A percentile compares a stretch with the other conserved stretches of the same genome.
Evolutionary conservation across 1,140 invertebrate species (phyloP).

Genomic region (Magallana ariakensis): DNA sequence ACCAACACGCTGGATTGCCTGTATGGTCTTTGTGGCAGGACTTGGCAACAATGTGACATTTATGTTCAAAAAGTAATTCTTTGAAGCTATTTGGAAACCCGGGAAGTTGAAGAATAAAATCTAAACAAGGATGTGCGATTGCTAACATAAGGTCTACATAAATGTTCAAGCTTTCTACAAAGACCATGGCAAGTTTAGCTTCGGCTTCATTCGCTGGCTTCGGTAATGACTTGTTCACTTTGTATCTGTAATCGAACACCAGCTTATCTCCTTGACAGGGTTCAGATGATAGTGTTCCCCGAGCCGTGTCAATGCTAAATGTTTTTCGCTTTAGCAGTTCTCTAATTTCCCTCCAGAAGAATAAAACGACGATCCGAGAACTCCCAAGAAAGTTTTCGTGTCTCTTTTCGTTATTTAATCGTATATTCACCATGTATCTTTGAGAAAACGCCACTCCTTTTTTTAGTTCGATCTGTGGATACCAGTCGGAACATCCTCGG

Average conservation of each 20-base stretch:
- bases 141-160: not conserved
- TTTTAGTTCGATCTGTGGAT: not conserved
- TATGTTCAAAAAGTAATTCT: not conserved
- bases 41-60: not conserved
- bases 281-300: not conserved
- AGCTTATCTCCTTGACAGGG: not conserved
- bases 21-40: not conserved
- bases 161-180: not conserved
- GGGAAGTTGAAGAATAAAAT: not conserved
- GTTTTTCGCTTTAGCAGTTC: not conserved
- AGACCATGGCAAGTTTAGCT: not conserved
- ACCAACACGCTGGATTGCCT: not conserved
- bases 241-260: not conserved
- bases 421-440: not conserved
- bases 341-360: not conserved
- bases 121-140: not conserved
- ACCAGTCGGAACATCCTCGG: not conserved
- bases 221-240: not conserved
- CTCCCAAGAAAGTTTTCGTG: not conserved
- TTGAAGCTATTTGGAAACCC: not conserved
- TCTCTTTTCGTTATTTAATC: not conserved
- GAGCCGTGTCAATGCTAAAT: not conserved
- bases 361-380: not conserved
- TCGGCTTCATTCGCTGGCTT: not conserved
- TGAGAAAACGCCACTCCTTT: not conserved